Percentiles rank a stretch among this genome's conserved stretches.
Conservation (phyloP, 2,888 invertebrate genomes). For the Andrena flavipes region DNA sequence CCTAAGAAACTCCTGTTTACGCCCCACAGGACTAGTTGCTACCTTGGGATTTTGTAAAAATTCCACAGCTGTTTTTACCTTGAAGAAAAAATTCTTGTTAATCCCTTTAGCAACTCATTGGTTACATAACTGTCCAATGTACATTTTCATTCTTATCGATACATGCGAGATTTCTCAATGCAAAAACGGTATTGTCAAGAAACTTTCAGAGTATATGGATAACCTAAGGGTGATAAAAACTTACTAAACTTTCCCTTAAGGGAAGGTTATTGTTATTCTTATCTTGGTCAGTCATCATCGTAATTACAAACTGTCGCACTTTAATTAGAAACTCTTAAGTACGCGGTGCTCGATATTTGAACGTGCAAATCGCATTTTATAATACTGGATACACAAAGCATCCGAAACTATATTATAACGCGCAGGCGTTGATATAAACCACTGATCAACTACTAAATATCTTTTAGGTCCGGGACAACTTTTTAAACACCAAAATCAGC, state of each 20-base stretch:
- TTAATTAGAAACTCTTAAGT: slow-evolving; percentile 50
- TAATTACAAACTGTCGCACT: slow-evolving; percentile 18
- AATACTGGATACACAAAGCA: slow-evolving; percentile 43
- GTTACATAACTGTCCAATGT: slow-evolving; percentile 33
- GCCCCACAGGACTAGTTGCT: slow-evolving; percentile 89
- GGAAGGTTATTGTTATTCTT: slow-evolving; percentile 72
- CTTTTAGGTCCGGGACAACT: neutral
- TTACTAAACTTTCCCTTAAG: slow-evolving; percentile 79
- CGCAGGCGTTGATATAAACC: slow-evolving; percentile 56
- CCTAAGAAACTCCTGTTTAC: slow-evolving; percentile 92
- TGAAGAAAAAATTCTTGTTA: slow-evolving; percentile 36
- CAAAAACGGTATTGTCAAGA: neutral
- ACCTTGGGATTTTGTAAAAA: slow-evolving; percentile 95
- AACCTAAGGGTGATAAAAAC: slow-evolving; percentile 62
- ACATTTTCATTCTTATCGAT: neutral
- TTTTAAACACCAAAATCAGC: slow-evolving; percentile 15
- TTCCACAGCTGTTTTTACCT: slow-evolving; percentile 94
- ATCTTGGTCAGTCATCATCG: slow-evolving; percentile 77
- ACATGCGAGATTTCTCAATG: neutral
- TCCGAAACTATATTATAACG: slow-evolving; percentile 29
- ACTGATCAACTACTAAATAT: slow-evolving; percentile 36
- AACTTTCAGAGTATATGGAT: slow-evolving; percentile 16
- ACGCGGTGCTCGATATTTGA: slow-evolving; percentile 28
- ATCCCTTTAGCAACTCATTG: neutral
- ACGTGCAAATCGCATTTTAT: slow-evolving; percentile 63